Base-by-base conservation (phyloP, 2,113 vertebrate species). In the Nothocercus julius region DNA sequence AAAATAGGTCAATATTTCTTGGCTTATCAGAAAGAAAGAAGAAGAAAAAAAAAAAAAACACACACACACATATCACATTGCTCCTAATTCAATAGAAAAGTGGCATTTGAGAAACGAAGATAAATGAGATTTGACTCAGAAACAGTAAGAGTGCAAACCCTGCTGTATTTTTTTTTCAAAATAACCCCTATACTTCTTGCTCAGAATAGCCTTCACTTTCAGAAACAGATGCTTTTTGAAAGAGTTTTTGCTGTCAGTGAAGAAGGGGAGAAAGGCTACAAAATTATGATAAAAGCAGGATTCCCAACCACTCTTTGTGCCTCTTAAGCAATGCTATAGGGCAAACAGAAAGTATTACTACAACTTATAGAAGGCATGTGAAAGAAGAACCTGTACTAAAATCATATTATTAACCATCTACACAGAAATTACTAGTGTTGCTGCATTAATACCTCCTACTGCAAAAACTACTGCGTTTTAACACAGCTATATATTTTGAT, bases 381-480 rank as follows among this genome's bases (percentile, higher is more conserved):
- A 85, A 87, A 81, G 34, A 64, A 74, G 18, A 88, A 80, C 30
- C 25, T 72, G 38, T 10, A 30, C 34, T 78, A 77, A 32, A 83
- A 72, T 2, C 21, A 34, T 85, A 83, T 83, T 91, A 61, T 20
- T 61, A 81, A 81, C 6, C 11, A 74, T 89, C 85, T 75, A 53
- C 27, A 73, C 15, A 61, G 79, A 83, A 96, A 85, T 90, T 64
- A 61, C 17, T 21, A 0, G 0, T 78, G 38, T 81, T 90, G 24
- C 34, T 88, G 45, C 69, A 54, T 83, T 80, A 75, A 75, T 34
- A 56, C 30, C 5, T 72, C 51, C 75, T 68, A 75, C 19, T 56
- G 25, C 32, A 92, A 51, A 86, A 86, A 59, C 51, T 64, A 82
- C 45, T 47, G 68, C 69, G 36, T 89, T 91, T 85, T 74, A 87